Conservation (phyloP, 2,888 invertebrate species). For the Drosophila aldrichi region DNA sequence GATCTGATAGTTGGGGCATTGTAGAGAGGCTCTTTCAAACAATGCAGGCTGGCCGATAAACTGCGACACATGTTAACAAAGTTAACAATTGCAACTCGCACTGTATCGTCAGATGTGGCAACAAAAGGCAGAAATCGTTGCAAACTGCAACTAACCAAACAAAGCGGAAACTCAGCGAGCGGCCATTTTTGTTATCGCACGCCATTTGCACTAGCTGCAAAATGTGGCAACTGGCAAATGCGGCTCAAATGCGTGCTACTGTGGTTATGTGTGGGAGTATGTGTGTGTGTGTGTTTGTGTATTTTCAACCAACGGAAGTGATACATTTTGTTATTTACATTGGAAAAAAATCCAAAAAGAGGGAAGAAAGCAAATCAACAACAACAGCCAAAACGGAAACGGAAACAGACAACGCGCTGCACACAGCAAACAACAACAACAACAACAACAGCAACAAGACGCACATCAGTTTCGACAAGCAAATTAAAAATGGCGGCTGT, state of each 20-base stretch:
- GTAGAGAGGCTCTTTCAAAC: slow-evolving; percentile 42
- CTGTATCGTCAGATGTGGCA: slow-evolving; percentile 39
- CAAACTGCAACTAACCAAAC: slow-evolving; percentile 68
- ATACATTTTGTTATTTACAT: slow-evolving; percentile 69
- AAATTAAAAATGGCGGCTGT: slow-evolving; percentile 76
- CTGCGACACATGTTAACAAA: slow-evolving; percentile 80
- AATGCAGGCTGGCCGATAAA: slow-evolving; percentile 65
- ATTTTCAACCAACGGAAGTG: slow-evolving; percentile 44
- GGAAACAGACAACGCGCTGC: slow-evolving; percentile 56
- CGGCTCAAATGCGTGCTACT: slow-evolving; percentile 34
- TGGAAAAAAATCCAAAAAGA: not conserved
- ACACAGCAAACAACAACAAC: slow-evolving; percentile 33
- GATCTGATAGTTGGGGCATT: not conserved
- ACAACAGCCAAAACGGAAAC: slow-evolving; percentile 53
- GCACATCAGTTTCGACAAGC: slow-evolving; percentile 60
- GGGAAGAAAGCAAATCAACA: slow-evolving; percentile 22
- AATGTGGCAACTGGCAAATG: slow-evolving; percentile 42
- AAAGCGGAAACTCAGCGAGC: slow-evolving; percentile 73
- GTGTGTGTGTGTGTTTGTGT: slow-evolving; percentile 5
- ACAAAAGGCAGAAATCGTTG: slow-evolving; percentile 54
- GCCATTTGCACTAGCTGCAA: slow-evolving; percentile 66
- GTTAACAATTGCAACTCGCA: slow-evolving; percentile 55
- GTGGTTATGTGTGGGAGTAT: not conserved
- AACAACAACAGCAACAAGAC: slow-evolving; percentile 27
- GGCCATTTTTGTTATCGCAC: slow-evolving; percentile 79